Evolutionary conservation across 2,113 vertebrate genomes (phyloP).

Genomic region (Atractosteus spatula): DNA sequence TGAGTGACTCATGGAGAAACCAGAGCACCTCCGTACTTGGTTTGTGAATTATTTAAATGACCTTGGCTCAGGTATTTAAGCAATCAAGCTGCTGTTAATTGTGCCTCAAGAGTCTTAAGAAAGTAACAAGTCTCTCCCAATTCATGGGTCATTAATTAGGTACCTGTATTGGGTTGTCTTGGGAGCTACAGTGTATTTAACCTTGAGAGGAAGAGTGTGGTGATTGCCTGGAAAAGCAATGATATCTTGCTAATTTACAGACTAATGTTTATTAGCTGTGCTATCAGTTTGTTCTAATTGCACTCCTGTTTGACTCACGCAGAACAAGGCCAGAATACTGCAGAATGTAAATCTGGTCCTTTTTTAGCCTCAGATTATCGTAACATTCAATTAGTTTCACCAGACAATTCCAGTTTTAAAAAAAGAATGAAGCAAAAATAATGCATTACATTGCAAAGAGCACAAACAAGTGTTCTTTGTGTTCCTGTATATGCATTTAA

Average conservation of each 20-base stretch:
- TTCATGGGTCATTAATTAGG: background rate
- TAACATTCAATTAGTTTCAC: no score
- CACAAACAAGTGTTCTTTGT: no score
- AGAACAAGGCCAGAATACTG: background rate
- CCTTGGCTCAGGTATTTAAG: background rate
- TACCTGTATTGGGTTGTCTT: background rate
- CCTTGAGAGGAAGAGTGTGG: background rate
- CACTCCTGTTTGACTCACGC: background rate
- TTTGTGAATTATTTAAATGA: no score
- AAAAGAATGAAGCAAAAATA: no score
- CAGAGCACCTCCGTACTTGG: no score
- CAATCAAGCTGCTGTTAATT: background rate
- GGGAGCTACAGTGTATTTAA: background rate
- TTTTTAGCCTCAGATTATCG: no score
- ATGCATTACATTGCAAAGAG: no score
- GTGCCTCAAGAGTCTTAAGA: no score
- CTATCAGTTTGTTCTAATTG: background rate
- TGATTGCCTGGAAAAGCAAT: background rate
- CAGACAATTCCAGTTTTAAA: no score
- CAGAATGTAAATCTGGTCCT: background rate
- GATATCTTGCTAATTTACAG: background rate
- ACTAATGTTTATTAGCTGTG: background rate
- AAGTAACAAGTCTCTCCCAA: no score
- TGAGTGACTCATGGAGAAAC: no score
- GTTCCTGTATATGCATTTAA: no score